These are phyloP conservation scores for Papilio glaucus DNA, from an alignment of 1,140 invertebrate genomes.

Conservation along the genomic window DNA sequence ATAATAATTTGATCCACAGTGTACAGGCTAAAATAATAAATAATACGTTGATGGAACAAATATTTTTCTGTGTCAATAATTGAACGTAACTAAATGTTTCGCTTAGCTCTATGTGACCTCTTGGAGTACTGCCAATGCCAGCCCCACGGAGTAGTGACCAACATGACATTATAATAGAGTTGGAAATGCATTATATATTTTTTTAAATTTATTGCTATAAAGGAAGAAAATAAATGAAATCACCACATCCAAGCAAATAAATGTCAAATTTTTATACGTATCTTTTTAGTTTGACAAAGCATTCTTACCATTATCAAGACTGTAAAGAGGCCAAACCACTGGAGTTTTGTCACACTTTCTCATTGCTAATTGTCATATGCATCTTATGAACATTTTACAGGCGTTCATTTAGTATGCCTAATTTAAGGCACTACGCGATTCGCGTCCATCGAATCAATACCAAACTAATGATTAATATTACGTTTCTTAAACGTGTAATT, in stretches of 20 bases:
- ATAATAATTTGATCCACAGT: background rate
- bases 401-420: too few relatives aligned
- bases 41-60: background rate
- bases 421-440: too few relatives aligned
- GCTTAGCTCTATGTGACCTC: slow-evolving; percentile 2
- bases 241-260: background rate
- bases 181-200: background rate
- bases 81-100: background rate
- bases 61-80: slow-evolving; percentile 6
- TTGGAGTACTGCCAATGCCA: background rate
- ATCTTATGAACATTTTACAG: too few relatives aligned
- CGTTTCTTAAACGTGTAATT: too few relatives aligned
- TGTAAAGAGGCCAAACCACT: too few relatives aligned
- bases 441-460: too few relatives aligned
- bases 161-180: background rate
- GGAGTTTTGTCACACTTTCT: too few relatives aligned
- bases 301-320: too few relatives aligned
- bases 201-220: slow-evolving; percentile 1
- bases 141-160: background rate
- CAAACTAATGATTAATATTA: too few relatives aligned
- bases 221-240: background rate
- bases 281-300: too few relatives aligned
- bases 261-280: too few relatives aligned
- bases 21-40: background rate
- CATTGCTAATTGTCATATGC: too few relatives aligned